Percentiles rank a stretch among this genome's conserved stretches.
phyloP scores from a whole-genome alignment of 2,797 vertebrate genomes.

The Xerus rutilus region DNA sequence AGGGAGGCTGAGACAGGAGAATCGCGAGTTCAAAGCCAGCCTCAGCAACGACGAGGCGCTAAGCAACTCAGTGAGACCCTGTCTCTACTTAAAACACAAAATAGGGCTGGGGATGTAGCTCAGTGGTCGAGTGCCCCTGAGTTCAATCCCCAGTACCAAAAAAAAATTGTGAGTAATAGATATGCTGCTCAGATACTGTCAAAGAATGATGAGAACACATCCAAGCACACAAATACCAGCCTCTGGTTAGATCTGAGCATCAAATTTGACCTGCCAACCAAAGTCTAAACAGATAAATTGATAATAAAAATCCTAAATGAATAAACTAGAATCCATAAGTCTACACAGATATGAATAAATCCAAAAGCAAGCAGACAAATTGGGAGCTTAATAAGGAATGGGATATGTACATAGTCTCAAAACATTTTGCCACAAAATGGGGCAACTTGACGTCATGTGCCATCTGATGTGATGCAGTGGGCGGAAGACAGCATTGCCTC shows the following conservation, averaged over 20 bases:
- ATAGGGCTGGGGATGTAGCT: too few species aligned
- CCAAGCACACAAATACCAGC: background rate
- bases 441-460: background rate
- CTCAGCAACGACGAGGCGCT: too few species aligned
- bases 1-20: too few species aligned
- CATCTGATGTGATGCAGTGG: background rate
- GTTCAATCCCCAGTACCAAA: too few species aligned
- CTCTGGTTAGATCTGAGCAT: background rate
- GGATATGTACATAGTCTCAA: background rate
- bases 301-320: background rate
- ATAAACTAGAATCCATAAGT: conserved; percentile 1
- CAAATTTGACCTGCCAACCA: background rate
- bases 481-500: background rate
- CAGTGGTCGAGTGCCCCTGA: too few species aligned
- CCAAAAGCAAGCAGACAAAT: background rate
- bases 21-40: too few species aligned
- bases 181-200: background rate
- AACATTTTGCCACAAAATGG: background rate
- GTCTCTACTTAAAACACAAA: too few species aligned
- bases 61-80: too few species aligned
- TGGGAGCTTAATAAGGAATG: background rate
- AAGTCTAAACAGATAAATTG: background rate
- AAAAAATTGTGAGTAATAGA: background rate
- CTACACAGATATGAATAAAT: background rate
- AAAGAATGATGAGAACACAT: background rate